Base-by-base conservation (phyloP, 2,888 invertebrate genomes). In the Flexamia atlantica region DNA sequence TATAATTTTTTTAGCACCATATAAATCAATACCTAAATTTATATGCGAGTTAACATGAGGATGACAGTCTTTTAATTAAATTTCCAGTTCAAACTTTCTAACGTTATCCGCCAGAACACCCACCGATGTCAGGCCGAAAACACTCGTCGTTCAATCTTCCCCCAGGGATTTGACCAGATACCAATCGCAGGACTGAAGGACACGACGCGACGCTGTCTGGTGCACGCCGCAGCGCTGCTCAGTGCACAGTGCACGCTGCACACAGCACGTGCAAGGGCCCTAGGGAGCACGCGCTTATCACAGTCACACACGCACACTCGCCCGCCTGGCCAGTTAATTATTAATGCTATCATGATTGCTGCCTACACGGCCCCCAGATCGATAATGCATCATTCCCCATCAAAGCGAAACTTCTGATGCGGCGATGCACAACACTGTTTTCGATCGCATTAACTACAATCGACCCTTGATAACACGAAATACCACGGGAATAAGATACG, bases 321-420 rank as follows among this genome's bases (percentile, higher is more conserved):
- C 72, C n/a, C 17, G 23, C 4, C 60, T 28, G 14, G 0, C 30
- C 4, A 28, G 64, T 64, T 64, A 64, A 64, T 64, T 64, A 64
- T 64, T 64, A 64, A 28, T 30, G 64, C 64, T 64, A 64, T 64
- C 64, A 64, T 64, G 64, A 64, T 64, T 64, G 64, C 64, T 64
- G 25, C 64, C 64, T 64, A 64, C 64, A 64, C 30, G 64, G 64
- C 28, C 64, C 14, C 4, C 64, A 28, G 64, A 64, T 64, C 64
- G n/a, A 64, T 64, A 64, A 25, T 64, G 64, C 30, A 30, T 64
- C 30, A 53, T 53, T 53, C 53, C 14, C 25, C 64, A 64, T 28
- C 64, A 64, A 64, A 64, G 64, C 64, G 10, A 23, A 20, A 10
- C 53, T 53, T 28, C 17, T 64, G 28, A 64, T 64, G 20, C 30